Evolutionary conservation across 2,797 vertebrate genomes (phyloP), one percentile per base, ranked within the genome.

Genomic region (Heteromormyrus szaboi): DNA sequence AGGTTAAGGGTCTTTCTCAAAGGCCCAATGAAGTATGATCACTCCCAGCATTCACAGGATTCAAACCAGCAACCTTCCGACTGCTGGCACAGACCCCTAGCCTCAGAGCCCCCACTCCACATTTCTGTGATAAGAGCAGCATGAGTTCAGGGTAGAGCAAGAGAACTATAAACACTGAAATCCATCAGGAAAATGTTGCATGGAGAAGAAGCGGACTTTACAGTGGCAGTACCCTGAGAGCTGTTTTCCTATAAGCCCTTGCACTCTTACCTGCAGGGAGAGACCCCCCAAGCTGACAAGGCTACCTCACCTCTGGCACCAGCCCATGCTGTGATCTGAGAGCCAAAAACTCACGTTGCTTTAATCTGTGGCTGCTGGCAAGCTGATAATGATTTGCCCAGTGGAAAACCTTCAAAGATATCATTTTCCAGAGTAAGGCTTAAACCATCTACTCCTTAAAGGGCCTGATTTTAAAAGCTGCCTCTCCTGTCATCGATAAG

Each of bases 371-470:
- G 9, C 56, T 11, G 41, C 81, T 85, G 79, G 46, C 22, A 72
- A 44, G 9, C 87, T 46, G 25, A 48, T 29, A 51, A 37, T 48
- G 72, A 46, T 83, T 46, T 81, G 12, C 33, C 29, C 50, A 54
- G 29, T 84, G 51, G 88, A 83, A 89, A 85, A 48, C 29, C 59
- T 72, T 86, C 88, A 85, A 76, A 86, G 83, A 41, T 37, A 68
- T 19, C 7, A 11, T 33, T 48, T n/a, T 62, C 44, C 76, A 29
- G 65, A n/a, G 88, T 11, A 44, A 33, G 41, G n/a, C 14, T 62
- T 65, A 50, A 50, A 87, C 84, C 25, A 33, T 84, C 44, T 65
- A 22, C 88, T 83, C 53, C 41, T 46, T 83, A 14, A 29, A 50
- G 48, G 59, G 33, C 7, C 85, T 12, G 46, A 1, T 33, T 89